Evolutionary conservation across 2,888 invertebrate genomes (phyloP).

Genomic region (Nomada fucata): DNA sequence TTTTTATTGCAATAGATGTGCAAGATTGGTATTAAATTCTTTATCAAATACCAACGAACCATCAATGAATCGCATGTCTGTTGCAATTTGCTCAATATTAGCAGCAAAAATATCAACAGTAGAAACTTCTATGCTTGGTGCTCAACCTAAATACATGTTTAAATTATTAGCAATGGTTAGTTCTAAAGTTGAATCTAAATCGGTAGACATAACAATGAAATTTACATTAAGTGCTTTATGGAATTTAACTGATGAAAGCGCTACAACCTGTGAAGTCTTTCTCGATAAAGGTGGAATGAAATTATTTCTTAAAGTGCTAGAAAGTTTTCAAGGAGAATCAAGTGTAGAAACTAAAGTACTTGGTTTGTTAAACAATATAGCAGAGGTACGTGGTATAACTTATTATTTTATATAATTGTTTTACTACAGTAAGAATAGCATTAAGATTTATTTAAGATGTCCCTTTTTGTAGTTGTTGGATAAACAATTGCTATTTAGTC

Average conservation of each 20-base stretch:
- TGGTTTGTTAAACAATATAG: slow-evolving; percentile 90
- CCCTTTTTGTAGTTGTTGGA: neutral
- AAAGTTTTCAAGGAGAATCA: slow-evolving; percentile 87
- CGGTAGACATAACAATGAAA: slow-evolving; percentile 89
- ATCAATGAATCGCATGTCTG: slow-evolving; percentile 91
- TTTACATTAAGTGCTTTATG: slow-evolving; percentile 91
- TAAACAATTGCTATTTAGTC: neutral
- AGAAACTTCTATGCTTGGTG: slow-evolving; percentile 89
- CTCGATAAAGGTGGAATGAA: slow-evolving; percentile 88
- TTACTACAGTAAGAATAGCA: neutral
- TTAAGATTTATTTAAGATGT: neutral
- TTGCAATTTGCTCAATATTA: slow-evolving; percentile 91
- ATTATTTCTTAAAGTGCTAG: slow-evolving; percentile 88
- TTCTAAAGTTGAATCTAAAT: slow-evolving; percentile 85
- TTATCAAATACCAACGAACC: slow-evolving; percentile 89
- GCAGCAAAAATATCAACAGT: slow-evolving; percentile 87
- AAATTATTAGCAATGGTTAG: slow-evolving; percentile 88
- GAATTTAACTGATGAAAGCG: slow-evolving; percentile 92
- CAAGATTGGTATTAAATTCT: slow-evolving; percentile 89
- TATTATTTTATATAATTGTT: neutral
- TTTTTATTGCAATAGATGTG: slow-evolving; percentile 85
- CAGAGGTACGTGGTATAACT: slow-evolving; percentile 86
- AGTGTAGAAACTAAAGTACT: slow-evolving; percentile 91
- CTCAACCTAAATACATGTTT: slow-evolving; percentile 88
- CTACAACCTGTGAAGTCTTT: slow-evolving; percentile 89